Conservation (phyloP, 2,113 vertebrate genomes). For the Dipodomys ordii region DNA sequence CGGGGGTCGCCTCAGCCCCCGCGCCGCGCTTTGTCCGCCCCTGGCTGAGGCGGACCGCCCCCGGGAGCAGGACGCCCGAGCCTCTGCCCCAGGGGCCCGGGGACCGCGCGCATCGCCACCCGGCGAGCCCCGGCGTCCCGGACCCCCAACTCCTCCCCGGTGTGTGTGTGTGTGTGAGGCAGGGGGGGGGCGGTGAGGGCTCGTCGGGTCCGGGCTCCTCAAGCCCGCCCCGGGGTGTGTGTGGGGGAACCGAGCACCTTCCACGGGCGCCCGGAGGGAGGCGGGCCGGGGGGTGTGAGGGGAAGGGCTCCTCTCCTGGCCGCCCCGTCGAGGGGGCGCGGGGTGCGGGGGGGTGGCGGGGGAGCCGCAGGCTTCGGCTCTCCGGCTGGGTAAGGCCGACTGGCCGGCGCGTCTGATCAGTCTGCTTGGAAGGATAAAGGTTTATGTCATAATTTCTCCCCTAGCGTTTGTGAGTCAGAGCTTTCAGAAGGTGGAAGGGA, state of each 20-base stretch:
- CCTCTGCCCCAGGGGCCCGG: background rate
- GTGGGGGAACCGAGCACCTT: background rate
- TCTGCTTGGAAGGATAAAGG: conserved; percentile 57
- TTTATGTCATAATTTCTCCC: conserved; percentile 67
- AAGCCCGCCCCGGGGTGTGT: background rate
- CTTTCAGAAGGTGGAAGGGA: conserved; percentile 65
- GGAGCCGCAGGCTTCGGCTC: background rate
- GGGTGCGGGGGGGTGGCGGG: conserved; percentile 44
- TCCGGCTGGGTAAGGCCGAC: background rate
- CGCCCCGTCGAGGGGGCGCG: no score
- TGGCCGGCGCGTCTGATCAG: conserved; percentile 28
- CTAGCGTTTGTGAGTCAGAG: conserved; percentile 76
- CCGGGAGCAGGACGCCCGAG: background rate
- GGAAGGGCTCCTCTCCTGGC: background rate
- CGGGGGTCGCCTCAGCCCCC: background rate
- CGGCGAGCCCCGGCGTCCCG: background rate
- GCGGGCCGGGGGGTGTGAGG: conserved; percentile 33
- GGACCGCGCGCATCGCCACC: background rate
- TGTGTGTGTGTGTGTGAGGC: no score
- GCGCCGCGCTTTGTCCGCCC: conserved; percentile 64
- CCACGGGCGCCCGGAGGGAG: background rate
- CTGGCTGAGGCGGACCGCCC: conserved; percentile 35
- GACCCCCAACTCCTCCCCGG: background rate
- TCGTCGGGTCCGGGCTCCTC: background rate
- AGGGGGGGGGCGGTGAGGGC: background rate